These are phyloP conservation scores for Dicycla oo DNA, from an alignment of 2,888 invertebrate species.

Conservation along the genomic window DNA sequence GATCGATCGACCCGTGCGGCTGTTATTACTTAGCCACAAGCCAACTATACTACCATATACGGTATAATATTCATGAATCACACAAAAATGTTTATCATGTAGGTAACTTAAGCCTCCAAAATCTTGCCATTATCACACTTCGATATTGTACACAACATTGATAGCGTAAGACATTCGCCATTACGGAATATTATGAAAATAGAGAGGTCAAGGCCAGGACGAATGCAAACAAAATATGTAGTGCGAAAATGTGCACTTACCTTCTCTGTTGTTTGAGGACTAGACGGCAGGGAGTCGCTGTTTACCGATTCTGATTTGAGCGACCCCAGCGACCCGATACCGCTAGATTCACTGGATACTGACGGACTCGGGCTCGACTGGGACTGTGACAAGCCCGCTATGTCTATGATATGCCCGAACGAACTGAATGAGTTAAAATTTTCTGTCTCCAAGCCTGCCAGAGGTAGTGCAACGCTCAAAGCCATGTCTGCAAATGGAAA, in stretches of 20 bases:
- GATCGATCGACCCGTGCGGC: no score
- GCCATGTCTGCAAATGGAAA: conserved; percentile 90
- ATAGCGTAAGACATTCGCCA: conserved; percentile 88
- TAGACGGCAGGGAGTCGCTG: conserved; percentile 87
- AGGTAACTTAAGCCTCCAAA: conserved; percentile 62
- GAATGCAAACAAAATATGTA: conserved; percentile 88
- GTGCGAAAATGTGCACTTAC: conserved; percentile 77
- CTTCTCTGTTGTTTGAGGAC: conserved; percentile 90
- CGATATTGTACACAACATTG: conserved; percentile 83
- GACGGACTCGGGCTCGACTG: conserved; percentile 90
- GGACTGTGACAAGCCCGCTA: conserved; percentile 87
- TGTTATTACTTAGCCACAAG: no score
- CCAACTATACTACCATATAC: conserved; percentile 13
- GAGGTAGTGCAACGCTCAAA: conserved; percentile 91
- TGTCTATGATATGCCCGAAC: conserved; percentile 88
- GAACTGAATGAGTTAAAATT: conserved; percentile 88
- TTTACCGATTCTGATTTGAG: conserved; percentile 88
- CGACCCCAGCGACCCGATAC: conserved; percentile 90
- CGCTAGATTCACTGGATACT: conserved; percentile 91
- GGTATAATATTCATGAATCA: conserved; percentile 17
- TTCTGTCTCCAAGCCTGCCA: conserved; percentile 90
- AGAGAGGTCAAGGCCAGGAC: conserved; percentile 90
- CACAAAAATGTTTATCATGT: conserved; percentile 30
- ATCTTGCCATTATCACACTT: conserved; percentile 81
- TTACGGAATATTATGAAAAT: conserved; percentile 91